These are phyloP conservation scores for Nilaparvata lugens DNA, from an alignment of 1,140 invertebrate genomes.

Conservation along the genomic window DNA sequence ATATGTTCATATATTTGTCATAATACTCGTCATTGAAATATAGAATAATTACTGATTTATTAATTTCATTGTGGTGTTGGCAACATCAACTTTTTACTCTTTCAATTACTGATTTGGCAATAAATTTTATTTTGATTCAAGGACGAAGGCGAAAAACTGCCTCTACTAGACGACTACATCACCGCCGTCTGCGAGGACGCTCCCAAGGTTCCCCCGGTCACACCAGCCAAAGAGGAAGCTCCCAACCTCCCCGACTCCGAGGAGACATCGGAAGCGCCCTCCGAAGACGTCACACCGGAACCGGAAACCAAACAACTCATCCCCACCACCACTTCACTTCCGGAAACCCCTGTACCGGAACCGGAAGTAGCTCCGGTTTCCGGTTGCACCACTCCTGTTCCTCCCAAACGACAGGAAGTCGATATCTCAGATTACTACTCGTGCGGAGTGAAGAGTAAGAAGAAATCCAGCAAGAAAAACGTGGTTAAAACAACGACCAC, in stretches of 20 bases:
- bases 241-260: slow-evolving; percentile 46
- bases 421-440: slow-evolving; percentile 28
- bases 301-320: neutral
- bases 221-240: slow-evolving; percentile 47
- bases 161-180: slow-evolving; percentile 45
- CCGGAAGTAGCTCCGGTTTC: neutral
- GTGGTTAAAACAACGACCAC: neutral
- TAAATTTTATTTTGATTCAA: too few species aligned
- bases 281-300: slow-evolving; percentile 8
- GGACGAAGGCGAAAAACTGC: slow-evolving; percentile 54
- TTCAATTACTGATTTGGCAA: too few species aligned
- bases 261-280: slow-evolving; percentile 55
- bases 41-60: too few species aligned
- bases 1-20: too few species aligned
- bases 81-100: too few species aligned
- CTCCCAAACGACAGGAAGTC: slow-evolving; percentile 13
- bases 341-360: neutral
- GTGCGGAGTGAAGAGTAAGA: slow-evolving; percentile 20
- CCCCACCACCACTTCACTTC: neutral
- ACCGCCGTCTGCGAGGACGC: slow-evolving; percentile 28
- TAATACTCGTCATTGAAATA: too few species aligned
- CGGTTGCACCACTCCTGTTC: neutral
- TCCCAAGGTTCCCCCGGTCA: slow-evolving; percentile 46
- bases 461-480: slow-evolving; percentile 16
- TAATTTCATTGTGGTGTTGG: too few species aligned